Conservation (phyloP, 2,797 vertebrate genomes). For the Apogon talboti region DNA sequence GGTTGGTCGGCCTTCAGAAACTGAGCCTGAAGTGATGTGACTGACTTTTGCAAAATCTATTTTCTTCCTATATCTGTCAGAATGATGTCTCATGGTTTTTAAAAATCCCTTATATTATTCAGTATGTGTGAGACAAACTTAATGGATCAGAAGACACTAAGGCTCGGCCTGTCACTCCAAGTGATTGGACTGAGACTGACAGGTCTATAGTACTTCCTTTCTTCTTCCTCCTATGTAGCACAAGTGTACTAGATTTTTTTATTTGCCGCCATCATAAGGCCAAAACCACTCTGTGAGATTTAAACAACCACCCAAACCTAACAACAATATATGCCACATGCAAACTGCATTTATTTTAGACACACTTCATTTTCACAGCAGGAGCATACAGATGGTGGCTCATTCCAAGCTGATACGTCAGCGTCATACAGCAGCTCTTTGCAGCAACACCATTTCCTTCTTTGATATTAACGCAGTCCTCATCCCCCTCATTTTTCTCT, state of each 20-base stretch:
- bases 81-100: too few relatives aligned
- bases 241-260: conserved; percentile 2
- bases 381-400: conserved; percentile 31
- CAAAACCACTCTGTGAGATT: conserved; percentile 4
- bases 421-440: conserved; percentile 17
- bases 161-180: conserved; percentile 25
- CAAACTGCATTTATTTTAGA: background rate
- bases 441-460: conserved; percentile 6
- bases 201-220: conserved; percentile 19
- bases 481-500: conserved; percentile 26
- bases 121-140: background rate
- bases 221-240: conserved; percentile 21
- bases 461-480: conserved; percentile 35
- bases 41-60: too few relatives aligned
- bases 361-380: conserved; percentile 24
- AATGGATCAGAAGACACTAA: conserved; percentile 25
- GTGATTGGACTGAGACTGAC: conserved; percentile 39
- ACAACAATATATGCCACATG: background rate
- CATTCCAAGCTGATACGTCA: conserved; percentile 30
- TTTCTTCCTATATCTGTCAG: too few relatives aligned
- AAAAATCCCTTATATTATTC: background rate
- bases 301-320: conserved; percentile 8
- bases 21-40: too few relatives aligned
- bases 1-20: too few relatives aligned
- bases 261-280: conserved; percentile 6